Evolutionary conservation across 1,140 invertebrate genomes (phyloP).

Genomic region (Cataglyphis hispanica): DNA sequence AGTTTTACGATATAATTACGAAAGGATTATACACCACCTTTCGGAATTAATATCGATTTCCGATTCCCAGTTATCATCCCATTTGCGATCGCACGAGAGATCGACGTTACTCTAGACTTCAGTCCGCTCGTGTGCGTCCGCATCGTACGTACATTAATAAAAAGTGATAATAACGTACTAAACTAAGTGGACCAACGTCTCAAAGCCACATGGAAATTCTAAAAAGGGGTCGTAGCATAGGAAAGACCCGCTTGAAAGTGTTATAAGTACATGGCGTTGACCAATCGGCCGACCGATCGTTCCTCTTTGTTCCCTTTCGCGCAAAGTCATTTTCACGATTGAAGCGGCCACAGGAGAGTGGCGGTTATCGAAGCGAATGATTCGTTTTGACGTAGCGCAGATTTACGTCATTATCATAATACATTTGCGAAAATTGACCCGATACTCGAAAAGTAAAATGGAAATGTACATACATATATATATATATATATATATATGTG

Average conservation of each 20-base stretch:
- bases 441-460: not conserved
- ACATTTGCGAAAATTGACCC: not conserved
- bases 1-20: not conserved
- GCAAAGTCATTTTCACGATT: conserved; percentile 39
- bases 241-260: conserved; percentile 75
- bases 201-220: conserved; percentile 75
- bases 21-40: conserved; percentile 25
- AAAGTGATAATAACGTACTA: conserved; percentile 73
- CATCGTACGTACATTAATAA: conserved; percentile 44
- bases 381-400: not conserved
- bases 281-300: conserved; percentile 65
- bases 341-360: conserved; percentile 29
- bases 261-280: conserved; percentile 71
- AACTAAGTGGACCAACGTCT: conserved; percentile 76
- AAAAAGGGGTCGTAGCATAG: conserved; percentile 75
- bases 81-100: conserved; percentile 46
- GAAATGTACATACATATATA: not conserved
- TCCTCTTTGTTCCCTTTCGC: not conserved
- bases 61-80: conserved; percentile 33
- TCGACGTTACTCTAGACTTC: conserved; percentile 39
- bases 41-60: conserved; percentile 50
- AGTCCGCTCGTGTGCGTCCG: conserved; percentile 35
- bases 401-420: not conserved
- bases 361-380: not conserved
- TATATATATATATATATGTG: no score